Percentiles rank a stretch among this genome's conserved stretches.
phyloP scores from a whole-genome alignment of 2,797 vertebrate species.

The Gymnopithys bicolor region DNA sequence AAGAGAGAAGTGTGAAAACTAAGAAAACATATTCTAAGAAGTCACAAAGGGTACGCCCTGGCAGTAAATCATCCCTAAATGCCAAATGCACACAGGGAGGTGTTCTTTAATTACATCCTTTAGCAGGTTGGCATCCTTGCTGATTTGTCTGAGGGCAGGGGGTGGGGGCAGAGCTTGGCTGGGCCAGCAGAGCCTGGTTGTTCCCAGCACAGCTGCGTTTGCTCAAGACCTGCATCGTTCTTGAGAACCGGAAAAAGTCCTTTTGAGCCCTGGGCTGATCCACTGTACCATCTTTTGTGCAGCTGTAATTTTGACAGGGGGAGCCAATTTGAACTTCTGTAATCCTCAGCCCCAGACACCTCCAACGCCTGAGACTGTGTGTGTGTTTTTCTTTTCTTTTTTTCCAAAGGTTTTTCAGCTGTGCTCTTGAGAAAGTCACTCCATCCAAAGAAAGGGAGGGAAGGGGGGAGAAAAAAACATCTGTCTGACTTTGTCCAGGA shows the following conservation, averaged over 20 bases:
- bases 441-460: slow-evolving; percentile 57
- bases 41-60: not conserved
- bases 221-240: slow-evolving; percentile 65
- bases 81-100: not conserved
- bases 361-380: slow-evolving; percentile 73
- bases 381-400: slow-evolving; percentile 27
- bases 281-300: slow-evolving; percentile 79
- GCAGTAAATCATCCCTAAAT: not conserved
- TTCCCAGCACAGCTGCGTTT: slow-evolving; percentile 75
- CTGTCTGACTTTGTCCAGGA: slow-evolving; percentile 68
- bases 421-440: slow-evolving; percentile 75
- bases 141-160: not conserved
- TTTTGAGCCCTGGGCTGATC: slow-evolving; percentile 75
- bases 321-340: slow-evolving; percentile 78
- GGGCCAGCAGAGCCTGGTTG: slow-evolving; percentile 37
- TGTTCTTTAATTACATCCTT: not conserved
- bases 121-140: slow-evolving; percentile 30
- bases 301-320: slow-evolving; percentile 79
- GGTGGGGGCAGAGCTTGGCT: not conserved
- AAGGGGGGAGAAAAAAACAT: slow-evolving; percentile 45
- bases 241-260: slow-evolving; percentile 78
- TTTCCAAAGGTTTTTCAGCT: slow-evolving; percentile 78
- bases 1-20: slow-evolving; percentile 55
- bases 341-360: slow-evolving; percentile 81
- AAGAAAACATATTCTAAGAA: slow-evolving; percentile 30